Evolutionary conservation across 2,888 invertebrate species (phyloP), one percentile per base, ranked within the genome.

Genomic region (Bellardia pandia): DNA sequence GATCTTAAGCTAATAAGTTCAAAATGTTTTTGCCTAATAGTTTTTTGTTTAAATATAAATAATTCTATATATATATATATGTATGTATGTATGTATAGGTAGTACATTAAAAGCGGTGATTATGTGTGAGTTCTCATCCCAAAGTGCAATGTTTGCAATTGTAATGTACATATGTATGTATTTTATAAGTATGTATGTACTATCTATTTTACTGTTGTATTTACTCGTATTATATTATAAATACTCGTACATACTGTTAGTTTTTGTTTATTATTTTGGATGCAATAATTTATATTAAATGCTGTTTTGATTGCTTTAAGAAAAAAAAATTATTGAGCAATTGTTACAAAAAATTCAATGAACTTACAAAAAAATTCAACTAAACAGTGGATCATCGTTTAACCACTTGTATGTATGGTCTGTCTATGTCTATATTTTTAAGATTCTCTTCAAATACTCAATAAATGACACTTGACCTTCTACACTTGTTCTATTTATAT

Each of bases 81-180:
- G n/a, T 42, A 60, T 2, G 23, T 16, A 23, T 23, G n/a, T 23
- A 8, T 7, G 37, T 60, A 56, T 23, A 8, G 2, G 3, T 60
- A 56, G 62, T 23, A 79, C 62, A 75, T 80, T 62, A 62, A 85
- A 85, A 85, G 85, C 85, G 51, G 76, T 83, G 83, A 77, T 14
- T 85, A 60, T 75, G 66, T 23, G 85, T 80, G 62, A 75, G 42
- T 79, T 80, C 79, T 80, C 85, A 85, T 85, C 85, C 56, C 85
- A 85, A 71, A 51, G 85, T 85, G 85, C 79, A 75, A 23, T 72
- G 14, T 16, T 85, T 85, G 79, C 69, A 60, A 76, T 23, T 64
- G 60, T 42, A 8, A 53, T 23, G 37, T 37, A 23, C 23, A 23
- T 37, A 37, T 56, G 16, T 51, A 51, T 14, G n/a, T 53, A 71